Base-by-base conservation (phyloP, 2,888 invertebrate genomes). In the Agrilus biguttatus region DNA sequence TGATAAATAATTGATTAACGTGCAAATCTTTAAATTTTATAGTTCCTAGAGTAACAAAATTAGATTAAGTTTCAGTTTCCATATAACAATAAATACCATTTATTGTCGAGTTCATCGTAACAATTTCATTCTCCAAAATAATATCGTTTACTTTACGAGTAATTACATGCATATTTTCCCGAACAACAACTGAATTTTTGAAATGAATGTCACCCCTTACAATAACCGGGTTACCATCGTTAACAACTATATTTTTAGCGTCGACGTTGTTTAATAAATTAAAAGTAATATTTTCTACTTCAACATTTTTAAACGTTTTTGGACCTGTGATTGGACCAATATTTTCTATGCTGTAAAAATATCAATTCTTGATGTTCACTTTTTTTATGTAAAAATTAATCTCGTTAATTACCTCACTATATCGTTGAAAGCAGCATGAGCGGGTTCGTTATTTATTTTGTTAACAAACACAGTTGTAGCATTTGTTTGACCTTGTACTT, bases 231-330 rank as follows among this genome's bases (percentile, higher is more conserved):
- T 41, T 40, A 8, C 49, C 44, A 36, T 50, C 44, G 19, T 49
- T 51, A 41, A 50, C 56, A 5, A 56, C 43, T 36, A 64, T 50
- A 28, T 56, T 47, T 12, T 47, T 44, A 7, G 54, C 47, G 14
- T 47, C 33, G 5, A 39, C 14, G 2, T 51, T 56, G 47, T 65
- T 63, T 3, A 64, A 39, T 10, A 37, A 47, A 1, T 53, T 49
- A 43, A 67, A 58, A 36, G 49, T 51, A 21, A 65, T 33, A 40
- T 56, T 46, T 14, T 59, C 47, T 1, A 60, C 51, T 36, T 51
- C 39, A 32, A 63, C 34, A 47, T 59, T 53, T 13, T 44, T 47
- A 40, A 66, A 61, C 1, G 53, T 57, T 52, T 64, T 66, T 14
- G 52, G 48, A 12, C 58, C 56, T 5, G 41, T 36, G 23, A 62